These are phyloP conservation scores for Patiria pectinifera DNA, from an alignment of 53 echinoderm and acorn worm genomes.

Conservation along the genomic window DNA sequence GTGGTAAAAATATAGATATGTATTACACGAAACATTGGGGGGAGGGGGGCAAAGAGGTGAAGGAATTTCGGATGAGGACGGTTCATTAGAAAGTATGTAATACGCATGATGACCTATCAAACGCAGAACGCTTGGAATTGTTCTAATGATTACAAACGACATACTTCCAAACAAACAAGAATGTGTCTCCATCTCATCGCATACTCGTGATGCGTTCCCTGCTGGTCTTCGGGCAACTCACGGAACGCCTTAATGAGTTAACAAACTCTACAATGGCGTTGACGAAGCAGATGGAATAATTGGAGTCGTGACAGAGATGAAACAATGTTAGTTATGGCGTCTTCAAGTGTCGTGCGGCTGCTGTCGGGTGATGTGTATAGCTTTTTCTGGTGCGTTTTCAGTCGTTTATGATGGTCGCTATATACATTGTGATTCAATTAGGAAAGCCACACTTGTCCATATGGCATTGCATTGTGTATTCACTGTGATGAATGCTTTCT, in stretches of 20 bases:
- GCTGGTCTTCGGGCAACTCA: neutral
- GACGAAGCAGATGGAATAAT: slow-evolving; percentile 9
- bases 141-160: neutral
- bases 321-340: neutral
- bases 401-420: too few species aligned
- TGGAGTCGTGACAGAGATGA: slow-evolving; percentile 27
- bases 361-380: neutral
- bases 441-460: too few species aligned
- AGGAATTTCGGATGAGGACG: neutral
- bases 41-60: neutral
- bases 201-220: neutral
- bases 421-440: too few species aligned
- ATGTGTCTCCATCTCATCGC: neutral
- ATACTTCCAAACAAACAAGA: neutral
- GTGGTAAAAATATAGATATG: too few species aligned
- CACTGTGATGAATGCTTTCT: too few species aligned
- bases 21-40: neutral
- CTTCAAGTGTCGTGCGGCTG: neutral
- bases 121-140: neutral
- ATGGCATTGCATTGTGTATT: too few species aligned
- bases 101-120: neutral
- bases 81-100: neutral
- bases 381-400: neutral
- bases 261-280: too few species aligned
- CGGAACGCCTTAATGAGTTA: slow-evolving; percentile 1